Evolutionary conservation across 2,113 vertebrate genomes (phyloP).

Genomic region (Isichthys henryi): DNA sequence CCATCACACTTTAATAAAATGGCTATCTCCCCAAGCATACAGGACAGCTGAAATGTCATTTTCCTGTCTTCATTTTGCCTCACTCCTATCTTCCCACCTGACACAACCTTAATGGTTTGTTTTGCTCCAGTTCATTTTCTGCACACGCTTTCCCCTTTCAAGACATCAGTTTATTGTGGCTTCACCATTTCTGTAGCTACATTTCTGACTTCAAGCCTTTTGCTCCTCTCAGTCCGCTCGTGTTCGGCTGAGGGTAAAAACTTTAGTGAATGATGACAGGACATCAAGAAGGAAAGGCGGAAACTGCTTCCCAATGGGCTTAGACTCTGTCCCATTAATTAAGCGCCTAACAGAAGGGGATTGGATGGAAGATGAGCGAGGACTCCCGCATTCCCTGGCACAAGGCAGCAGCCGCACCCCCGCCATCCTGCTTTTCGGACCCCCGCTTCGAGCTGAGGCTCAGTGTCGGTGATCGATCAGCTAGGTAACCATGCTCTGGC

Average conservation of each 20-base stretch:
- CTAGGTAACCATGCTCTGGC: constrained; percentile 17
- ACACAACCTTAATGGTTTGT: constrained; percentile 32
- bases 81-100: constrained; percentile 24
- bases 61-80: constrained; percentile 24
- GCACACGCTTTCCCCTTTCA: constrained; percentile 15
- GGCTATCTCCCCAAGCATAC: constrained; percentile 26
- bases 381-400: background rate
- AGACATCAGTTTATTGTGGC: constrained; percentile 22
- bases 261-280: constrained; percentile 25
- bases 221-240: constrained; percentile 6
- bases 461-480: constrained; percentile 25
- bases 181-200: constrained; percentile 1
- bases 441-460: constrained; percentile 15
- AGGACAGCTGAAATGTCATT: constrained; percentile 33
- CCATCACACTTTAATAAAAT: constrained; percentile 21
- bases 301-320: constrained; percentile 15
- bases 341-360: constrained; percentile 13
- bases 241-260: constrained; percentile 31
- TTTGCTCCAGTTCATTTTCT: constrained; percentile 33
- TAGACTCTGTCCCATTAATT: constrained; percentile 15
- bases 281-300: constrained; percentile 20
- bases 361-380: background rate
- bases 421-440: background rate
- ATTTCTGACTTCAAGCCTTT: background rate
- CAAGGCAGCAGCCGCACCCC: background rate